Evolutionary conservation across 1,140 invertebrate species (phyloP).

Genomic region (Anastrepha obliqua): DNA sequence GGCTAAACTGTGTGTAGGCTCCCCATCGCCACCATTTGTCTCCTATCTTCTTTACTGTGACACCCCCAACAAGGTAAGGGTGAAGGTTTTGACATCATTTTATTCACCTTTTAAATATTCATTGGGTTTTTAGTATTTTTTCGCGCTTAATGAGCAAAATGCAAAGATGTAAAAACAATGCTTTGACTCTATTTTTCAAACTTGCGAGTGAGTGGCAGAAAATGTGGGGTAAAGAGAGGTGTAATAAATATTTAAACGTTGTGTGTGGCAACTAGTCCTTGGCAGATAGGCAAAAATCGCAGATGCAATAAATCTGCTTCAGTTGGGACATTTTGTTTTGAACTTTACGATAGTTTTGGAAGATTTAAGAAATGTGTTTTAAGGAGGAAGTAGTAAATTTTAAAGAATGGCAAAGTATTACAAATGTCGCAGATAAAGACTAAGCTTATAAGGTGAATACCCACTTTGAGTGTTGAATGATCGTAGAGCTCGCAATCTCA

Average conservation of each 20-base stretch:
- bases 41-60: neutral
- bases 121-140: conserved; percentile 14
- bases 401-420: no score
- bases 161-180: conserved; percentile 3
- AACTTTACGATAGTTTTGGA: neutral
- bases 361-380: no score
- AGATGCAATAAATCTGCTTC: conserved; percentile 4
- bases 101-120: conserved; percentile 52
- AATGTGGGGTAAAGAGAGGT: neutral
- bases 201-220: neutral
- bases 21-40: neutral
- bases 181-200: neutral
- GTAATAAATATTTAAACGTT: conserved; percentile 38
- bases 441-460: no score
- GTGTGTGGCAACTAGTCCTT: neutral
- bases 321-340: neutral
- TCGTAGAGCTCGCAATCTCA: no score
- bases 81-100: conserved; percentile 52
- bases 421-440: no score
- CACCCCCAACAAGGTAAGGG: conserved; percentile 13
- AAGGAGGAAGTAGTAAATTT: no score
- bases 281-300: conserved; percentile 23
- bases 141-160: conserved; percentile 47
- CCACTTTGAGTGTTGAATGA: no score
- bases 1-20: neutral